Evolutionary conservation across 2,888 invertebrate genomes (phyloP).

Genomic region (Aromia moschata): DNA sequence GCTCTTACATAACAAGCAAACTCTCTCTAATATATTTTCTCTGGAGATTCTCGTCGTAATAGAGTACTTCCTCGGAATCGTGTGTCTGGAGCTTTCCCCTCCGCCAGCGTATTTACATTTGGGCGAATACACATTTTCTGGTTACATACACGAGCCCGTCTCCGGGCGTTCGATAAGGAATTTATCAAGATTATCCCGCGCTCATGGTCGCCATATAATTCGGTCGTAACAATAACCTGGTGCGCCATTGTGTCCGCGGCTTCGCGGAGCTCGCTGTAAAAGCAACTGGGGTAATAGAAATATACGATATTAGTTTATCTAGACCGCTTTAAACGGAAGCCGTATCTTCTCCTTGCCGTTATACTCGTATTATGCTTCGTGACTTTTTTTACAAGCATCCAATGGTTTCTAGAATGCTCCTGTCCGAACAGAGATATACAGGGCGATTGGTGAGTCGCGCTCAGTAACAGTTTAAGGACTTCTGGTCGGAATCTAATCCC

Average conservation of each 20-base stretch:
- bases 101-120: conserved; percentile 11
- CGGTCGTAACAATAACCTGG: conserved; percentile 5
- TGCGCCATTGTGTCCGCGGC: background rate
- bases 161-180: conserved; percentile 12
- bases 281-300: background rate
- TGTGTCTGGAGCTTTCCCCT: conserved; percentile 2
- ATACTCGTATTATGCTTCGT: too few relatives aligned
- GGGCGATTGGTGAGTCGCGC: too few relatives aligned
- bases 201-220: conserved; percentile 5
- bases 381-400: too few relatives aligned
- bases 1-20: background rate
- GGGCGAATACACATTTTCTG: conserved; percentile 14
- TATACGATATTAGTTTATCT: conserved; percentile 18
- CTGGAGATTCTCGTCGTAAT: background rate
- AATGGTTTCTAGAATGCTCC: too few relatives aligned
- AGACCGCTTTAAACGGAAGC: background rate
- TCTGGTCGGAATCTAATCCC: too few relatives aligned
- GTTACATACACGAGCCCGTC: conserved; percentile 1
- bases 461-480: too few relatives aligned
- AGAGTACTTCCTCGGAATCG: background rate
- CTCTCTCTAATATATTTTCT: conserved; percentile 7
- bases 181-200: conserved; percentile 5
- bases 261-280: background rate
- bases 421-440: too few relatives aligned
- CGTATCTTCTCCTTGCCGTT: background rate